Base-by-base conservation (phyloP, 2,888 invertebrate genomes). In the Penaeus monodon region DNA sequence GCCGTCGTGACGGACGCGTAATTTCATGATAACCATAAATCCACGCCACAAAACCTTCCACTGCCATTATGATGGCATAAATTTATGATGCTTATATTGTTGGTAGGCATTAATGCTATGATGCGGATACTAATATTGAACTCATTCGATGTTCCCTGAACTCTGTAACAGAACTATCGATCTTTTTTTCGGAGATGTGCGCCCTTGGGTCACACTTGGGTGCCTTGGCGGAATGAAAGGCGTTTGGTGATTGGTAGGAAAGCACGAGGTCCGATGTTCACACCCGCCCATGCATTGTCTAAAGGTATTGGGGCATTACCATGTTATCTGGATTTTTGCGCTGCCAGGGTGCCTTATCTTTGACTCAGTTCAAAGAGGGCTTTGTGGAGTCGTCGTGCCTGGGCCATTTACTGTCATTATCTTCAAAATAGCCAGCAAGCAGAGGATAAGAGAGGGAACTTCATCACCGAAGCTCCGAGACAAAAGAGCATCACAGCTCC, bases 251-350 rank as follows among this genome's bases (percentile, higher is more conserved):
- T 66, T 77, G 81, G 80, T 33, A 33, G 85, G 66, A 65, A 24
- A 66, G 86, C 78, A 86, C 86, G 81, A 81, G 78, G 77, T 57
- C 57, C 81, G 68, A 77, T 82, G 68, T 70, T 66, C 49, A 44
- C 66, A 66, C 81, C 49, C 86, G 81, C 33, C 81, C 76, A 68
- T 44, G 76, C 81, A 82, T 86, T 86, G 81, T 86, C 81, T 86
- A 76, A 63, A 86, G 81, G 86, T 81, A 86, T 82, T 82, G 77
- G 81, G 68, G 86, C 86, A 81, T 86, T 86, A 82, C 86, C 74
- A 57, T 63, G 74, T 82, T 86, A 86, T 86, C 86, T 81, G 49
- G 63, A 78, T 66, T 77, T 86, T 79, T 86, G 86, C 81, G 77
- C 77, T 29, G 81, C 24, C 33, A n/a, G 29, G 12, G 29, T n/a